Evolutionary conservation across 2,797 vertebrate genomes (phyloP), one percentile per base, ranked within the genome.

Genomic region (Ptychobarbus kaznakovi): DNA sequence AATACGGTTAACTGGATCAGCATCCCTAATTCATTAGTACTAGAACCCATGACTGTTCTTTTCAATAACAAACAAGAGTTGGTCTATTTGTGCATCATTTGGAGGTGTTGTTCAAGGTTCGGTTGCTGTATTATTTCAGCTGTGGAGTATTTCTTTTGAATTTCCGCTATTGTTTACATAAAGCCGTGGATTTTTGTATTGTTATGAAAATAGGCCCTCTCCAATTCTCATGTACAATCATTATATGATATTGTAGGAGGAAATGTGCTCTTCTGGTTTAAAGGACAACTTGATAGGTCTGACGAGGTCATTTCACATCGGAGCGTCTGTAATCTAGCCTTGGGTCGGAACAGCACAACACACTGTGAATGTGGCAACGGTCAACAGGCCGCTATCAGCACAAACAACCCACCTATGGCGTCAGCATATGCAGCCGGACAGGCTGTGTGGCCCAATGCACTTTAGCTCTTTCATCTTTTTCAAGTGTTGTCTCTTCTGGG

Each of bases 361-460:
- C 63, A 3, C 61, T 84, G 79, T 77, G 79, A 85, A 79, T 66
- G 80, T 72, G 86, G 38, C 61, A 75, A 16, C 13, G 80, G 63
- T 78, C 84, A 35, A 56, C 72, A 58, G 76, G 82, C 38, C 35
- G 32, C 72, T 83, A 90, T 84, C 81, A 89, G 86, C 79, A 87
- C 85, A 89, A 89, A 89, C 77, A 89, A 58, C 32, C 72, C 81
- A 65, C 87, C 86, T 88, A 80, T 89, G 61, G 87, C 46, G 78
- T 89, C 87, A 89, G 82, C 86, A 87, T 88, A 87, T 80, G 87
- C 49, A 81, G 73, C 25, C 53, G 38, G 81, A 20, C 82, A 75
- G 56, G 40, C 76, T 44, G 38, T 78, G 56, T 63, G 1, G 70
- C 49, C 20, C 32, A 20, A 18, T 65, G 46, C 38, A 42, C 25